Conservation (phyloP, 2,797 vertebrate species). For the Psittacula echo region DNA sequence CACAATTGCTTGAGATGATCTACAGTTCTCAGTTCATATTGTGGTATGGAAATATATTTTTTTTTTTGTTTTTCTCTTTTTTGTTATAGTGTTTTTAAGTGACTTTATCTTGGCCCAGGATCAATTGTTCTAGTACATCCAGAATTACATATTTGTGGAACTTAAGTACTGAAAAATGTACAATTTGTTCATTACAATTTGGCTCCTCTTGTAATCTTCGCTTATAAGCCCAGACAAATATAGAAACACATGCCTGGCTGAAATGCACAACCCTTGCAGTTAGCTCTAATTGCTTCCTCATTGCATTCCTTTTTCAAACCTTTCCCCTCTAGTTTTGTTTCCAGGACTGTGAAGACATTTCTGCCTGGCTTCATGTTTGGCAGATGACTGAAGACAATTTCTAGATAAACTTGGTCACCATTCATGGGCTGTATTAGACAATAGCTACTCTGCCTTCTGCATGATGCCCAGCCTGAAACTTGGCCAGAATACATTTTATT, state of each 20-base stretch:
- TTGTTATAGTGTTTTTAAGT: neutral
- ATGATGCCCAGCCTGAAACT: neutral
- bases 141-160: constrained; percentile 50
- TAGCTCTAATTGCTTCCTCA: constrained; percentile 27
- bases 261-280: constrained; percentile 16
- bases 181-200: constrained; percentile 58
- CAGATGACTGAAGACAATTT: neutral
- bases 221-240: constrained; percentile 26
- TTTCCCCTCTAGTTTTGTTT: constrained; percentile 7
- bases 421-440: neutral
- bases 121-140: constrained; percentile 18
- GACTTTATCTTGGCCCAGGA: constrained; percentile 2
- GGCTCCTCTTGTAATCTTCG: neutral
- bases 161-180: constrained; percentile 27
- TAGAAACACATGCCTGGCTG: constrained; percentile 23
- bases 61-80: neutral
- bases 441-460: neutral
- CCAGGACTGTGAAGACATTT: constrained; percentile 34
- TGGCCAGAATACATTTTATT: constrained; percentile 41
- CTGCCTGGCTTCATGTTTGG: neutral
- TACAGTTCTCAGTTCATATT: neutral
- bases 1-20: neutral
- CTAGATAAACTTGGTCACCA: constrained; percentile 20
- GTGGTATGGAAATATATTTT: neutral
- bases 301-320: neutral